Evolutionary conservation across 2,113 vertebrate species (phyloP).

Genomic region (Dipodomys stephensi): DNA sequence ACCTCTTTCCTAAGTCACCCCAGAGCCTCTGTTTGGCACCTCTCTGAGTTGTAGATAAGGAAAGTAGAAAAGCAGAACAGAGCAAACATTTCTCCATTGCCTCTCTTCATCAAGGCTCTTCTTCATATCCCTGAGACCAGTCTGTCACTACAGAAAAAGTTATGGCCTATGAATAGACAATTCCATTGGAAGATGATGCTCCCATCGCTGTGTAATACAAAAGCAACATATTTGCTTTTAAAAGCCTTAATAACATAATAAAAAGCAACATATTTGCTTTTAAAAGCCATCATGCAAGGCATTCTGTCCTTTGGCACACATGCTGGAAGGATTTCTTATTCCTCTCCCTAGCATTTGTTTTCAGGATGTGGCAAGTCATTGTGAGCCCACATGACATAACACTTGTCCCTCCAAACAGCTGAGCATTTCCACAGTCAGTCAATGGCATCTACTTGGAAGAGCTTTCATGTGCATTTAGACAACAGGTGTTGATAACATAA

Average conservation of each 20-base stretch:
- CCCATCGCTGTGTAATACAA: background rate
- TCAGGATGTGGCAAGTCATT: background rate
- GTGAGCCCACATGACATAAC: conserved; percentile 44
- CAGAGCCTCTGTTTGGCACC: background rate
- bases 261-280: conserved; percentile 35
- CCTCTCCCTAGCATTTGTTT: conserved; percentile 57
- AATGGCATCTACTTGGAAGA: conserved; percentile 45
- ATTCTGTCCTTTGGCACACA: background rate
- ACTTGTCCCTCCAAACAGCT: conserved; percentile 78
- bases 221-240: conserved; percentile 31
- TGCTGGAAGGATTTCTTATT: conserved; percentile 31
- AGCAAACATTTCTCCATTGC: background rate
- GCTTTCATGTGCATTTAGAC: conserved; percentile 23
- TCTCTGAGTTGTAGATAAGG: background rate
- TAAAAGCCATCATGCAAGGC: conserved; percentile 11
- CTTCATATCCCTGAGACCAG: background rate
- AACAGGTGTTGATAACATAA: conserved; percentile 57
- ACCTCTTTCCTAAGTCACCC: conserved; percentile 20
- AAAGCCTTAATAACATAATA: background rate
- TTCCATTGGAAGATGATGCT: background rate
- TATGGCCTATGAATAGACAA: background rate
- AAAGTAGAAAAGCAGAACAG: background rate
- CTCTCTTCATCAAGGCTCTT: background rate
- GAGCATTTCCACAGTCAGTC: conserved; percentile 66
- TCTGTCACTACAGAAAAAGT: conserved; percentile 9